Conservation (phyloP, 2,797 vertebrate species). For the Hippocampus kuda region DNA sequence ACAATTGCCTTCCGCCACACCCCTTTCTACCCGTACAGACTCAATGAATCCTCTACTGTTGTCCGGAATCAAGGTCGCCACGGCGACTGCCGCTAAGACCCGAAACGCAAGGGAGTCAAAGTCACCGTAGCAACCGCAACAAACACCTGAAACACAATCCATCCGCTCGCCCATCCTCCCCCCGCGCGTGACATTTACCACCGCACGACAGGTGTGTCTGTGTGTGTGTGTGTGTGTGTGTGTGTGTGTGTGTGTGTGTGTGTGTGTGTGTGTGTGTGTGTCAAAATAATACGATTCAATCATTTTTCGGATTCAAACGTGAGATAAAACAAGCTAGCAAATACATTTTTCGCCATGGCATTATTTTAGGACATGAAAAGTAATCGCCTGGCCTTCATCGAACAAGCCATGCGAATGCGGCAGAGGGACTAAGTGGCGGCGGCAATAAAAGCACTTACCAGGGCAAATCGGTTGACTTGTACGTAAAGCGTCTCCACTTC, state of each 20-base stretch:
- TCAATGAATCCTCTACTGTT: too few species aligned
- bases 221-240: too few species aligned
- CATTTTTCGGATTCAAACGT: too few species aligned
- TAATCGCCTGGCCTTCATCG: not conserved
- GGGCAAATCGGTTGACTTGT: conserved; percentile 90
- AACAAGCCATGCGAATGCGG: not conserved
- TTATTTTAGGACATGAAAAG: not conserved
- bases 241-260: too few species aligned
- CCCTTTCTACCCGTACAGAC: too few species aligned
- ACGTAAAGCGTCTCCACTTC: conserved; percentile 89
- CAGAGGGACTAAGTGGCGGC: not conserved
- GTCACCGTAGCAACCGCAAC: not conserved
- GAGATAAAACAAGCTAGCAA: not conserved
- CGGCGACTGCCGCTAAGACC: too few species aligned
- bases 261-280: too few species aligned
- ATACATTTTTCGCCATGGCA: not conserved
- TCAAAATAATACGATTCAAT: too few species aligned
- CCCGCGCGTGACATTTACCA: too few species aligned
- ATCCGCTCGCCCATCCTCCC: not conserved
- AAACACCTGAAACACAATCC: not conserved
- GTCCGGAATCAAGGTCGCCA: too few species aligned
- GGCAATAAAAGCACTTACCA: conserved; percentile 69
- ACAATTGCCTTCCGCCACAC: too few species aligned
- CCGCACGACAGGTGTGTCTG: too few species aligned
- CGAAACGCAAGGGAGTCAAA: not conserved